phyloP scores from a whole-genome alignment of 2,797 vertebrate species.

The Peromyscus melanophrys region DNA sequence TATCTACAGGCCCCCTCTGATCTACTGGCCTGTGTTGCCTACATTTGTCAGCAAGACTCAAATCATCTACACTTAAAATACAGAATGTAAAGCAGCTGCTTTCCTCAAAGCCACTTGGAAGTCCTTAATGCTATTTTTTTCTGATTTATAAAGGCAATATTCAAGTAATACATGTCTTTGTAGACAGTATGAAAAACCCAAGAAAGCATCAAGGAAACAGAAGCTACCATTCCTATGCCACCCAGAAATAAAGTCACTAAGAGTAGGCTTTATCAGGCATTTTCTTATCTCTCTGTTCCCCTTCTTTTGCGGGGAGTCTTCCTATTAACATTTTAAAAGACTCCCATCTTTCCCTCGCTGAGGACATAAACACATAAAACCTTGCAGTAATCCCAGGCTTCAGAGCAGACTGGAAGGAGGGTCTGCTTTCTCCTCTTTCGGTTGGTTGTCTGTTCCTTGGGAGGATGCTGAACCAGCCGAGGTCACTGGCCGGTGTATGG shows the following conservation, averaged over 20 bases:
- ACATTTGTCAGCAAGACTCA: background rate
- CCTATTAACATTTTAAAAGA: slow-evolving; percentile 20
- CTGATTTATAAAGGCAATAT: slow-evolving; percentile 1
- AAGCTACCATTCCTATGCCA: background rate
- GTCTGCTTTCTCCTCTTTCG: background rate
- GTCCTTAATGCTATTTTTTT: background rate
- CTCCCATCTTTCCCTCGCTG: background rate
- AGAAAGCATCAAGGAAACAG: background rate
- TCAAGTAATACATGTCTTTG: background rate
- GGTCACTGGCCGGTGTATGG: background rate
- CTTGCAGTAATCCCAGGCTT: background rate
- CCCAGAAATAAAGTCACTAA: background rate
- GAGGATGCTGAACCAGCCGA: background rate
- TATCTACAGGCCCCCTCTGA: background rate
- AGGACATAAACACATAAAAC: background rate
- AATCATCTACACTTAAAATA: background rate
- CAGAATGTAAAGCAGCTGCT: slow-evolving; percentile 11
- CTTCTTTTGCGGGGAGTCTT: background rate
- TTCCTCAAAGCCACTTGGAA: background rate
- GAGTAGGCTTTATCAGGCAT: background rate
- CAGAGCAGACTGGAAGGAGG: background rate
- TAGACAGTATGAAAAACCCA: background rate
- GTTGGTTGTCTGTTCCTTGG: background rate
- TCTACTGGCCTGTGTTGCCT: slow-evolving; percentile 1
- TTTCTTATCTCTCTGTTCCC: background rate